Evolutionary conservation across 2,797 vertebrate genomes (phyloP), one percentile per base, ranked within the genome.

Genomic region (Acropternis orthonyx): DNA sequence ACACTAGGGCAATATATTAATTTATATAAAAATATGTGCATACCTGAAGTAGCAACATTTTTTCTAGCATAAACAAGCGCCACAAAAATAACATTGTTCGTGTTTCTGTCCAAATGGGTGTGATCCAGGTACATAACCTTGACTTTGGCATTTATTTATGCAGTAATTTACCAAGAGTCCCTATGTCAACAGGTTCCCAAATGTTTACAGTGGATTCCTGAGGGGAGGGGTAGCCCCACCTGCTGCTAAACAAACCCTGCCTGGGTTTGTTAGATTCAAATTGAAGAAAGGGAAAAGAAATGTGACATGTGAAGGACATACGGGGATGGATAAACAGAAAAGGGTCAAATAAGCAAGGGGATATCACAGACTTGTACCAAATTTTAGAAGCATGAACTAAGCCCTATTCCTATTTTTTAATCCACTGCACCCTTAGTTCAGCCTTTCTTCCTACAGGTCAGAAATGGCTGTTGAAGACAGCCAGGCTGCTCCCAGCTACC

Each of bases 361-460:
- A 79, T 24, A 48, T 32, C n/a, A 48, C 14, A 82, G 43, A 81
- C 16, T 73, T 34, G 32, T 32, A 67, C 28, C 41, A 71, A n/a
- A 83, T 27, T 30, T 76, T 41, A 73, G 32, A 14, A 39, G 16
- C 10, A 8, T n/a, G 27, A 79, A 59, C 36, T 28, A 77, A 91
- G 2, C 5, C 23, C 49, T 55, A 73, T 39, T 10, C 8, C 27
- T 17, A 5, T 37, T 43, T 92, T 91, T 85, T 34, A 76, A 85
- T 26, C 41, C 12, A 21, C 39, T 43, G 54, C 4, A 84, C 9
- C 3, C 22, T 81, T 23, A 79, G 24, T 12, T 62, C 0, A 0
- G 20, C 6, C 66, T 43, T 78, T 68, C 37, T 62, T 79, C 51
- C 10, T 28, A 44, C 32, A 56, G 16, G 67, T 62, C 39, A 80